A percentile compares a stretch with the other conserved stretches of the same genome.
Evolutionary conservation across 2,888 invertebrate genomes (phyloP).

Genomic region (Drosophila kambysellisi): DNA sequence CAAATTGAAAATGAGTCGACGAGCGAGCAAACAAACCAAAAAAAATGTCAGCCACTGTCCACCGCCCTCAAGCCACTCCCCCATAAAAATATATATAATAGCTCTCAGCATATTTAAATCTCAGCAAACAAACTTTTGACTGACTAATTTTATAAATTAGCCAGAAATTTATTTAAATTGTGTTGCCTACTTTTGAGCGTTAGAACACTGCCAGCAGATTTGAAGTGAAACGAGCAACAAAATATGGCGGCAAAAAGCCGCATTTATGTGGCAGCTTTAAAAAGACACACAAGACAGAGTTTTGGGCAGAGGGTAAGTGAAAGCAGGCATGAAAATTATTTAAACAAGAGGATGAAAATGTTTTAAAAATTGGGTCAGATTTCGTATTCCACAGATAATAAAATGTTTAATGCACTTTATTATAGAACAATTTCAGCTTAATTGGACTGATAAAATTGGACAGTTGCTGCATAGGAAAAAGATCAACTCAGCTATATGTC

Average conservation of each 20-base stretch:
- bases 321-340: conserved; percentile 21
- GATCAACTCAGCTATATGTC: neutral
- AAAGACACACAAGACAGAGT: neutral
- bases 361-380: neutral
- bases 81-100: conserved; percentile 56
- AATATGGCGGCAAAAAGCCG: conserved; percentile 58
- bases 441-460: neutral
- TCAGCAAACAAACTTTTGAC: conserved; percentile 62
- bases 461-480: neutral
- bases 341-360: neutral
- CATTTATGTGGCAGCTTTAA: conserved; percentile 38
- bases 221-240: conserved; percentile 36
- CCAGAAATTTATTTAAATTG: conserved; percentile 74
- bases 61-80: conserved; percentile 5
- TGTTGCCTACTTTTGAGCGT: conserved; percentile 54
- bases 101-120: conserved; percentile 73
- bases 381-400: neutral
- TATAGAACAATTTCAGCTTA: neutral
- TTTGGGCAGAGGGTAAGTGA: neutral
- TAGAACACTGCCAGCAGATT: conserved; percentile 9
- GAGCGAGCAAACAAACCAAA: conserved; percentile 5
- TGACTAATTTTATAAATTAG: conserved; percentile 72
- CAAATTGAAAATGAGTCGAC: conserved; percentile 71
- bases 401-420: neutral
- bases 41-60: conserved; percentile 53